Evolutionary conservation across 30 jellyfish, hydroid and myxozoan genomes (phyloP).

Genomic region (Hydra vulgaris): DNA sequence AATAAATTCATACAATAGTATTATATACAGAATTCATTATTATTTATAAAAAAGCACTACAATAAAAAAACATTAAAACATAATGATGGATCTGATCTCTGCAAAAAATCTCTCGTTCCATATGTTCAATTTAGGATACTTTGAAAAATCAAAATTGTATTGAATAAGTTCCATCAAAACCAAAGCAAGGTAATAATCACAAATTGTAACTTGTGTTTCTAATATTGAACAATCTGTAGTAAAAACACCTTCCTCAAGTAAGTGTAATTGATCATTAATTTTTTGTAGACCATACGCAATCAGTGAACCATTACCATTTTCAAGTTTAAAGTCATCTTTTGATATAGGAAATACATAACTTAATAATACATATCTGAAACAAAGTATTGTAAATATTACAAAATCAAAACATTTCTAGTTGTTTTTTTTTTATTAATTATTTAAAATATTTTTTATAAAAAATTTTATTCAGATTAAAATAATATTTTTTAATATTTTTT

Average conservation of each 20-base stretch:
- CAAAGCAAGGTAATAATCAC: slow-evolving; percentile 16
- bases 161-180: slow-evolving; percentile 13
- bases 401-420: no score
- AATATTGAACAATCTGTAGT: neutral
- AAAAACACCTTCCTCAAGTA: neutral
- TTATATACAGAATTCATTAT: no score
- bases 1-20: no score
- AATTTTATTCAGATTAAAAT: no score
- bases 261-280: slow-evolving; percentile 2
- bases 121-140: slow-evolving; percentile 7
- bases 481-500: no score
- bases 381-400: neutral
- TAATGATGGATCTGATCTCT: slow-evolving; percentile 4
- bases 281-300: slow-evolving; percentile 6
- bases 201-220: slow-evolving; percentile 4
- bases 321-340: slow-evolving; percentile 6
- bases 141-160: slow-evolving; percentile 13
- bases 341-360: slow-evolving; percentile 12
- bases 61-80: no score
- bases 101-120: neutral
- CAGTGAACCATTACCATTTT: slow-evolving; percentile 2
- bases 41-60: no score
- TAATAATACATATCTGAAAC: neutral
- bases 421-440: no score
- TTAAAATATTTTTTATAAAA: no score